A percentile compares a stretch with the other conserved stretches of the same genome.
Evolutionary conservation across 2,888 invertebrate genomes (phyloP).

Genomic region (Ornithoptera alexandrae): DNA sequence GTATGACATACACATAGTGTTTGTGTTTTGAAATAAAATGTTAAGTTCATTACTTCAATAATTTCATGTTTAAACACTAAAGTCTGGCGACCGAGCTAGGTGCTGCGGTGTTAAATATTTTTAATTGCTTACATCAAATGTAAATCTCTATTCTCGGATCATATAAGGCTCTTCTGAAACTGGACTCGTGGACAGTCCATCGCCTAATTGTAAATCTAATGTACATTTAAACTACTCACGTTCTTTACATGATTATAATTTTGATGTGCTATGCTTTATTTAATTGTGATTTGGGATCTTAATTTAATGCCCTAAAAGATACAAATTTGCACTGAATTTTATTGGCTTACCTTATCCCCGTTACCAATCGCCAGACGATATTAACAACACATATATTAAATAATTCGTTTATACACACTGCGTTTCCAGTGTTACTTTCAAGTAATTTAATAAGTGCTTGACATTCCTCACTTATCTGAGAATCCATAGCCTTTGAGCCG

Average conservation of each 20-base stretch:
- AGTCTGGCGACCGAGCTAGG: no score
- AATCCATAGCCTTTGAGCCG: conserved; percentile 81
- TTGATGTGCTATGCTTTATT: neutral
- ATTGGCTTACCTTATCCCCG: conserved; percentile 79
- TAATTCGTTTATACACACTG: conserved; percentile 75
- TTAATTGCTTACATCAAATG: no score
- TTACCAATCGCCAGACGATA: conserved; percentile 85
- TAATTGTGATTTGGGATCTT: neutral
- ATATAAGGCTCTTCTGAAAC: no score
- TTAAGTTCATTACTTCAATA: no score
- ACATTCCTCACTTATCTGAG: conserved; percentile 81
- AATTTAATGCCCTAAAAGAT: neutral
- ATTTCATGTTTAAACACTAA: no score
- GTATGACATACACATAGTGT: no score
- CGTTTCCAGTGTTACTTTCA: conserved; percentile 48
- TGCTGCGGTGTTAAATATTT: no score
- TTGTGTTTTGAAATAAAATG: no score
- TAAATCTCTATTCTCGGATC: no score
- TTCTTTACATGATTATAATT: neutral
- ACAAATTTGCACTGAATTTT: neutral
- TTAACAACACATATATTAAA: conserved; percentile 85
- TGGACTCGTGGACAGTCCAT: no score
- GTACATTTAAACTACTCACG: neutral
- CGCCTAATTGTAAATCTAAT: neutral
- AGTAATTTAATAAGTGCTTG: conserved; percentile 75